These are phyloP conservation scores for Oryctes rhinoceros DNA, from an alignment of 1,140 invertebrate genomes.

Conservation along the genomic window DNA sequence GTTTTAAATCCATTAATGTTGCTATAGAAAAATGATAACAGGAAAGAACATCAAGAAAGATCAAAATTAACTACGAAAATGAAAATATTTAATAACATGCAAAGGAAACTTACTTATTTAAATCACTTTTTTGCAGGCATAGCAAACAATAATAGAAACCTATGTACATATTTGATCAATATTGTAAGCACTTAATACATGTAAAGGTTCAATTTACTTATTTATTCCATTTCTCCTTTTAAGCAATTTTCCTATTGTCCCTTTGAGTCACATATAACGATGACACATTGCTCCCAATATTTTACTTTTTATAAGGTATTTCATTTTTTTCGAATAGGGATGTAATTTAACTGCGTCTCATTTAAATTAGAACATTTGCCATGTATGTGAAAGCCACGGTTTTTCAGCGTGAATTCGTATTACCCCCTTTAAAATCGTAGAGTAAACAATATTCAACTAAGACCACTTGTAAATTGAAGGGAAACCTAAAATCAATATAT, in stretches of 20 bases:
- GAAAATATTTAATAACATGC: slow-evolving; percentile 12
- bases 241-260: background rate
- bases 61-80: background rate
- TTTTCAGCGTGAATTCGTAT: background rate
- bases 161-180: slow-evolving; percentile 34
- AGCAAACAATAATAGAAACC: slow-evolving; percentile 23
- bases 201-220: background rate
- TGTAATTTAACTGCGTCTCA: background rate
- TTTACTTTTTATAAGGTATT: background rate
- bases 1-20: too few relatives aligned
- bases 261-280: slow-evolving; percentile 1
- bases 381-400: too few relatives aligned
- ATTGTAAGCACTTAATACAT: slow-evolving; percentile 14
- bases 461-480: slow-evolving; percentile 33
- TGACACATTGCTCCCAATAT: background rate
- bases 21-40: background rate
- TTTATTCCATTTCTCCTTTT: background rate
- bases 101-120: slow-evolving; percentile 21
- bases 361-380: background rate
- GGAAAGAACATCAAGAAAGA: background rate
- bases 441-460: slow-evolving; percentile 38
- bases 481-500: slow-evolving; percentile 38
- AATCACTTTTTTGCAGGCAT: slow-evolving; percentile 29
- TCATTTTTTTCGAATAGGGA: background rate
- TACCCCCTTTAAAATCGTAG: background rate